Evolutionary conservation across 2,113 vertebrate genomes (phyloP), one percentile per base, ranked within the genome.

Genomic region (Hucho hucho): DNA sequence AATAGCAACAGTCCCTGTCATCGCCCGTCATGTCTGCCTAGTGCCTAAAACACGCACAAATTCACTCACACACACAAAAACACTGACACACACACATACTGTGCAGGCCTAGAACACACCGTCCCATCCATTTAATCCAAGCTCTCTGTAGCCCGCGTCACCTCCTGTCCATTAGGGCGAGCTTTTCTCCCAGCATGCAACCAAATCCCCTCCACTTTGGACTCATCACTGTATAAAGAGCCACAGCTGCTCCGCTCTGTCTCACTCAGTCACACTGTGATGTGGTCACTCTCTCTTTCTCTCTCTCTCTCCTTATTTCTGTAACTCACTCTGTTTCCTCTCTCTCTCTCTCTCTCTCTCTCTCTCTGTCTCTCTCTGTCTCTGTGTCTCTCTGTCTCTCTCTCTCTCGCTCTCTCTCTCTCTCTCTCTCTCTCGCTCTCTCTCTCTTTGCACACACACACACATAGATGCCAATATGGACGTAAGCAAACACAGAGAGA

Each of bases 141-240:
- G 12, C 46, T 80, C 43, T 78, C 72, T 87, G 76, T 72, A 81
- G 75, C 67, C 75, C 77, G 79, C 53, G 22, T 87, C 83, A 84
- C 68, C 81, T 80, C 77, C 69, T 84, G 81, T 86, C 87, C 84
- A 90, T 86, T 88, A 86, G 72, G 77, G 67, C 75, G 24, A 78
- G 74, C 29, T 63, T 73, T 79, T 67, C 73, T 75, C 32, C 68
- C 46, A 79, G 22, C 80, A 81, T 83, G 75, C 70, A 74, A 69
- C 73, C 79, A 87, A 90, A 89, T 89, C 81, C 77, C 75, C 16
- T 79, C 73, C 70, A 77, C 74, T 79, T 76, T 76, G 70, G 73
- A 18, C 70, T 78, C 43, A 78, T 75, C 75, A 61, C 56, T 24
- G 75, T 73, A 58, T 61, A 83, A 79, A 84, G 75, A 75, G 71